phyloP scores from a whole-genome alignment of 2,797 vertebrate genomes.

The Notolepis coatsorum region DNA sequence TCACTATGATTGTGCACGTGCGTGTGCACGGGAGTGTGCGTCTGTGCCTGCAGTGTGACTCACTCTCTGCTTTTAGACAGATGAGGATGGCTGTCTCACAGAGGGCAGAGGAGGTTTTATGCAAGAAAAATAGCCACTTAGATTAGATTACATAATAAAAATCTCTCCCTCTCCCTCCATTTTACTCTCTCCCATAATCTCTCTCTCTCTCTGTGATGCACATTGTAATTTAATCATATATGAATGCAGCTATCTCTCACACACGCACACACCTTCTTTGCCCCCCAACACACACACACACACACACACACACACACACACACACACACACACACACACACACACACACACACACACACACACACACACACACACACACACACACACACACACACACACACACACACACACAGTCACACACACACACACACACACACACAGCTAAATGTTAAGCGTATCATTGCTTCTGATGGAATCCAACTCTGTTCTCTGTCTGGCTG shows the following conservation, averaged over 20 bases:
- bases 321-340: background rate
- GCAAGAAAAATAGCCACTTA: constrained; percentile 76
- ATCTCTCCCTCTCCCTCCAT: constrained; percentile 33
- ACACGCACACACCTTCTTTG: too few relatives aligned
- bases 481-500: constrained; percentile 42
- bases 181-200: background rate
- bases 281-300: too few relatives aligned
- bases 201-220: constrained; percentile 27
- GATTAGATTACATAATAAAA: constrained; percentile 75
- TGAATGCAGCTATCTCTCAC: constrained; percentile 18
- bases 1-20: constrained; percentile 70
- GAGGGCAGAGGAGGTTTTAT: constrained; percentile 73
- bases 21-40: constrained; percentile 36
- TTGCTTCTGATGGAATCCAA: constrained; percentile 56
- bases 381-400: background rate
- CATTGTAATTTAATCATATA: constrained; percentile 30
- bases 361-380: background rate
- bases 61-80: constrained; percentile 80
- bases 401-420: background rate
- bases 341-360: background rate
- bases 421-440: background rate
- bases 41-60: constrained; percentile 70
- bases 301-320: background rate
- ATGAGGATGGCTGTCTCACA: constrained; percentile 73
- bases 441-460: constrained; percentile 31